Conservation (phyloP, 2,797 vertebrate genomes). For the Malurus splendens region DNA sequence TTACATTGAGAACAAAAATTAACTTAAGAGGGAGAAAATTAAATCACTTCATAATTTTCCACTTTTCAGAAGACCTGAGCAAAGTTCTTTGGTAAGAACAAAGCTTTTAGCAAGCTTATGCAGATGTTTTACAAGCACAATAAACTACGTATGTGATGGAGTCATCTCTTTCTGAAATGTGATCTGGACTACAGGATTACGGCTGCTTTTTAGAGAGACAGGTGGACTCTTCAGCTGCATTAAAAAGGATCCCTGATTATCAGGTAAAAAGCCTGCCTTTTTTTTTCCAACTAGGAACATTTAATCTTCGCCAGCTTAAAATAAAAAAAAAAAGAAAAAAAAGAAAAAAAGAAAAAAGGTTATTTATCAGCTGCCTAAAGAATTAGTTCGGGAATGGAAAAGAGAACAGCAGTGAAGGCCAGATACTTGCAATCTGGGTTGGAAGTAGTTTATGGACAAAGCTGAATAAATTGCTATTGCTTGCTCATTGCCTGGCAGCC, state of each 20-base stretch:
- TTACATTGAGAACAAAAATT: not conserved
- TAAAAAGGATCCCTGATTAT: not conserved
- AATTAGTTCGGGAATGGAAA: not conserved
- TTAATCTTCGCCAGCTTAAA: not conserved
- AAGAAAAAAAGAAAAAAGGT: not conserved
- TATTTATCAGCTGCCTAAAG: not conserved
- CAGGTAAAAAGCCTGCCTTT: not conserved
- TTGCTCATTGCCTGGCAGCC: not conserved
- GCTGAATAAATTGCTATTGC: not conserved
- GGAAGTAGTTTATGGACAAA: not conserved
- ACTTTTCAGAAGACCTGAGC: slow-evolving; percentile 5
- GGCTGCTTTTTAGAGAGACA: not conserved
- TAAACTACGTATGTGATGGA: not conserved
- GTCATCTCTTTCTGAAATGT: not conserved
- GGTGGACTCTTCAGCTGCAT: not conserved
- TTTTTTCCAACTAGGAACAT: not conserved
- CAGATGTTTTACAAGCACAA: not conserved
- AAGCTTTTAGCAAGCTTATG: not conserved
- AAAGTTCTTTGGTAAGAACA: not conserved
- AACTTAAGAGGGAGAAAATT: not conserved
- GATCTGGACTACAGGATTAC: slow-evolving; percentile 1
- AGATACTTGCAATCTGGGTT: not conserved
- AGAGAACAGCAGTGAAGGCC: not conserved
- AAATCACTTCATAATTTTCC: not conserved
- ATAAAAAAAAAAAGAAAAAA: not conserved